Evolutionary conservation across 2,888 invertebrate genomes (phyloP), one percentile per base, ranked within the genome.

Genomic region (Charanyca ferruginea): DNA sequence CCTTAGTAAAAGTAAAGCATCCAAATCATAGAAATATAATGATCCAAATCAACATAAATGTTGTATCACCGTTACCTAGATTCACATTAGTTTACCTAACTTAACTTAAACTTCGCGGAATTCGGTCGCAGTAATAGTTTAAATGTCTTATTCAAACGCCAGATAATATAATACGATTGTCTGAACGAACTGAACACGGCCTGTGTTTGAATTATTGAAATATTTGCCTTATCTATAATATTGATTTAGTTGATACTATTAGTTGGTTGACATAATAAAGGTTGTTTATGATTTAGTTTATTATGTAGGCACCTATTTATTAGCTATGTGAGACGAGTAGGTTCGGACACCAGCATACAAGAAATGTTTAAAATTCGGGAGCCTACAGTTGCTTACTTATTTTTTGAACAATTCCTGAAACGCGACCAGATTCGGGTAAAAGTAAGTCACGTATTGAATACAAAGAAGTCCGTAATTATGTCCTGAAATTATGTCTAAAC

Each of bases 131-230:
- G 47, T 73, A 62, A 54, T 52, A 48, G 44, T 48, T 60, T 45
- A n/a, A 64, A 64, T 74, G 53, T 74, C 75, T 61, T 61, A 69
- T 60, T 74, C 60, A 69, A 69, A 61, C 18, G n/a, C 49, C 45
- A 69, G 45, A 61, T 65, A 41, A 48, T 53, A 47, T 42, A 69
- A 48, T 25, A 42, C 23, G 44, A 64, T 61, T 61, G 48, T 52
- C 38, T 47, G 28, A 20, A 7, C 11, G 4, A 41, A 42, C 8
- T 18, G 42, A 41, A 41, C 32, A 23, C 32, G 47, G 18, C 16
- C 2, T 3, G 38, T 25, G 58, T 35, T 57, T 47, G 54, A 68
- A 32, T 74, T 59, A 63, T 18, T 60, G 48, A 55, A 73, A 48
- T 68, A 67, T 38, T 49, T 57, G 32, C 48, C 7, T 28, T 75